These are phyloP conservation scores for Petrolisthes manimaculis DNA, from an alignment of 2,888 invertebrate genomes.

Conservation along the genomic window DNA sequence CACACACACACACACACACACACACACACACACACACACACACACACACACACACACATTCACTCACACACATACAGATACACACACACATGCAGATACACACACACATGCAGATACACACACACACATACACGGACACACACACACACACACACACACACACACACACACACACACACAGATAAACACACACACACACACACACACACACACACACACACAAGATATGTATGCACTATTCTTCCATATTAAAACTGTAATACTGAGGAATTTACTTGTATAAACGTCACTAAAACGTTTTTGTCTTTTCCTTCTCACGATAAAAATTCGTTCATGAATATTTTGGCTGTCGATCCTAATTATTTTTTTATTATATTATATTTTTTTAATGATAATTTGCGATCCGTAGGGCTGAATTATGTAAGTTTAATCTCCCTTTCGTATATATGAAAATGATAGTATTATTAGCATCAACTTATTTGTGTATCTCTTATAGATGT, in stretches of 20 bases:
- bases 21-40: background rate
- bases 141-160: constrained; percentile 23
- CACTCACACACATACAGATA: background rate
- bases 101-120: constrained; percentile 17
- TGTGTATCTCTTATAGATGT: too few relatives aligned
- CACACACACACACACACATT: constrained; percentile 6
- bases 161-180: constrained; percentile 22
- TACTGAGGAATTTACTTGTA: constrained; percentile 10
- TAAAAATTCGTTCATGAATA: too few relatives aligned
- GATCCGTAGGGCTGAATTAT: too few relatives aligned
- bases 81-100: constrained; percentile 11
- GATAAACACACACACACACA: background rate
- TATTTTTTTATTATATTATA: too few relatives aligned
- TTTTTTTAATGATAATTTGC: too few relatives aligned
- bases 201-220: background rate
- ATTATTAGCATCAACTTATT: background rate
- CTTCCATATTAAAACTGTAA: background rate
- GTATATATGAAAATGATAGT: constrained; percentile 8
- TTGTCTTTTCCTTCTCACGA: too few relatives aligned
- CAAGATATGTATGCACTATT: background rate
- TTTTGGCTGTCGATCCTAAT: too few relatives aligned
- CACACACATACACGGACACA: constrained; percentile 15
- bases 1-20: background rate
- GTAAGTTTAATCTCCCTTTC: background rate
- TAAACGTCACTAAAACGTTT: background rate